A percentile compares a stretch with the other conserved stretches of the same genome.
phyloP scores from a whole-genome alignment of 2,888 invertebrate genomes.

The Neria commutata region DNA sequence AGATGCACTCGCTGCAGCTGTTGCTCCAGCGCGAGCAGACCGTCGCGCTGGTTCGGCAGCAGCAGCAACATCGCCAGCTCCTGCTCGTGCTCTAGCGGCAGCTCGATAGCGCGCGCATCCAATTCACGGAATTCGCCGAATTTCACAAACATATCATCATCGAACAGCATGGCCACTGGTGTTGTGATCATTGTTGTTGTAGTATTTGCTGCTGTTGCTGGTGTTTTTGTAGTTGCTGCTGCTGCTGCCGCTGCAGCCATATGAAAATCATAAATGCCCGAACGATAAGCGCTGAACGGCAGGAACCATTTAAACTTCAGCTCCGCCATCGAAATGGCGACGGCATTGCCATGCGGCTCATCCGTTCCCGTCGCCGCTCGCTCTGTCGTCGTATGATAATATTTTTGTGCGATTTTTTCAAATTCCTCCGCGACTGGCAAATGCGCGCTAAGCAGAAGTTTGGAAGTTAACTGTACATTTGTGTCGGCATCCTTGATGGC shows the following conservation, averaged over 20 bases:
- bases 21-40: slow-evolving; percentile 68
- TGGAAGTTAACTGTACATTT: slow-evolving; percentile 63
- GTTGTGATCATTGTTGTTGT: slow-evolving; percentile 56
- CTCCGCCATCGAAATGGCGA: slow-evolving; percentile 42
- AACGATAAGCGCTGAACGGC: slow-evolving; percentile 52
- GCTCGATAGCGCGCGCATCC: slow-evolving; percentile 70
- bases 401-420: slow-evolving; percentile 52
- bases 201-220: slow-evolving; percentile 70
- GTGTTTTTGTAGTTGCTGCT: slow-evolving; percentile 80
- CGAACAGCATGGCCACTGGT: slow-evolving; percentile 69
- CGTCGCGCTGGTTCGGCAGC: slow-evolving; percentile 74
- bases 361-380: slow-evolving; percentile 42
- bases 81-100: slow-evolving; percentile 71
- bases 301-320: slow-evolving; percentile 53
- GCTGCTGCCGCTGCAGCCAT: slow-evolving; percentile 68
- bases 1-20: slow-evolving; percentile 67
- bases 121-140: slow-evolving; percentile 64
- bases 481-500: slow-evolving; percentile 44
- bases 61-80: slow-evolving; percentile 76
- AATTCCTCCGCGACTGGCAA: slow-evolving; percentile 47
- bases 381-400: slow-evolving; percentile 50
- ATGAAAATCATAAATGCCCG: slow-evolving; percentile 53
- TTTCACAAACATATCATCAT: slow-evolving; percentile 63
- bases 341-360: slow-evolving; percentile 28
- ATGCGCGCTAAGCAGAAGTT: slow-evolving; percentile 33